phyloP scores from a whole-genome alignment of 2,113 vertebrate genomes.

The Oncorhynchus tshawytscha region DNA sequence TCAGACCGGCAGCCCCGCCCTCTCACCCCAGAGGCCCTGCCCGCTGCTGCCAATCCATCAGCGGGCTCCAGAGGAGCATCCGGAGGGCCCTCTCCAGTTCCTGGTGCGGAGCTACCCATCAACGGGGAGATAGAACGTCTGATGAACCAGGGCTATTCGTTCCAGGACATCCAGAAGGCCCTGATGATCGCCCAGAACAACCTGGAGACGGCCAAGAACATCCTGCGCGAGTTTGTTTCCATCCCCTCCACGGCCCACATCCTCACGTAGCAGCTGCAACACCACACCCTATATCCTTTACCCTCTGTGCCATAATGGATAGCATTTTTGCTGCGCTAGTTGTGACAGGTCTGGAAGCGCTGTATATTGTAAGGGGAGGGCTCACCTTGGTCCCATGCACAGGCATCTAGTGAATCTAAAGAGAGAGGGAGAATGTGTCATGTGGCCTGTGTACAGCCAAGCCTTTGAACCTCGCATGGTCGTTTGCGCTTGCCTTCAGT shows the following conservation, averaged over 20 bases:
- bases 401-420: not conserved
- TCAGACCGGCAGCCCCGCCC: conserved; percentile 83
- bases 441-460: conserved; percentile 28
- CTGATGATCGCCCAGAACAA: conserved; percentile 98
- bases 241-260: conserved; percentile 89
- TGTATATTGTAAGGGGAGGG: conserved; percentile 13
- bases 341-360: conserved; percentile 39
- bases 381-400: not conserved
- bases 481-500: conserved; percentile 1
- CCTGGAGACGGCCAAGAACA: conserved; percentile 98
- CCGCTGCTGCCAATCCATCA: not conserved
- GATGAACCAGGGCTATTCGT: conserved; percentile 95
- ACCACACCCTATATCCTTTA: conserved; percentile 9
- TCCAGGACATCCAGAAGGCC: conserved; percentile 99
- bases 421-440: conserved; percentile 14
- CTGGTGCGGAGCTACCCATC: conserved; percentile 68
- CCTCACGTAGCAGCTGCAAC: conserved; percentile 81
- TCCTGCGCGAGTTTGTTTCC: conserved; percentile 95
- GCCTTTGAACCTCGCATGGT: conserved; percentile 11
- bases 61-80: conserved; percentile 12
- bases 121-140: conserved; percentile 93
- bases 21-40: conserved; percentile 56
- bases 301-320: conserved; percentile 55
- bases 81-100: not conserved
- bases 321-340: conserved; percentile 55